phyloP scores from a whole-genome alignment of 2,113 vertebrate genomes.

The Siniperca knerii region DNA sequence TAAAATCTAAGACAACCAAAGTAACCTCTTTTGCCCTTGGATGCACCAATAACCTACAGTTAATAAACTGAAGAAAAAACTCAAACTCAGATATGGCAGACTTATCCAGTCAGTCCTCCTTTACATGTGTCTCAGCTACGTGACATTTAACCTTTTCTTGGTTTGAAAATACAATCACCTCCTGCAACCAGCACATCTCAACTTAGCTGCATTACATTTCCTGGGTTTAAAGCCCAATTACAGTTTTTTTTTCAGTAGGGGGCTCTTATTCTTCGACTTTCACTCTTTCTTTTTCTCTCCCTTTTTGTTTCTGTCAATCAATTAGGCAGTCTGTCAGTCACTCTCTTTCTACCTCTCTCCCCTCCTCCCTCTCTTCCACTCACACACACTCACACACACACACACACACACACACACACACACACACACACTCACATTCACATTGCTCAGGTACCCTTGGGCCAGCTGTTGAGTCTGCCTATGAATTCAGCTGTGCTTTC shows the following conservation, averaged over 20 bases:
- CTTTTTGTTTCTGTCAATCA: constrained; percentile 49
- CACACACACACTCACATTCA: constrained; percentile 5
- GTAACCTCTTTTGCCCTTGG: not conserved
- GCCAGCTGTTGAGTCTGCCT: constrained; percentile 72
- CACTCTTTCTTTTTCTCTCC: not conserved
- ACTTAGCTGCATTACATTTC: constrained; percentile 13
- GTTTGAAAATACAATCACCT: constrained; percentile 28
- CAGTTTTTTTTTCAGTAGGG: not conserved
- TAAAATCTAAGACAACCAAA: not conserved
- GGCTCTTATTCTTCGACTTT: constrained; percentile 15
- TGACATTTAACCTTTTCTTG: not conserved
- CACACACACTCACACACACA: not conserved
- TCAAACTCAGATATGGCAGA: not conserved
- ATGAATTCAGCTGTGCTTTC: constrained; percentile 71
- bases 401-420: not conserved
- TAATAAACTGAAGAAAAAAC: too few species aligned
- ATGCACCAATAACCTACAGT: not conserved
- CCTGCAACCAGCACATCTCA: constrained; percentile 30
- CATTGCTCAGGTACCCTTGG: constrained; percentile 73
- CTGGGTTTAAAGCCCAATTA: constrained; percentile 27
- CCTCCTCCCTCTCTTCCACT: not conserved
- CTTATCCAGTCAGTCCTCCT: not conserved
- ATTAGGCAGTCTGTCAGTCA: constrained; percentile 45
- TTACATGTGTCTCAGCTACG: not conserved
- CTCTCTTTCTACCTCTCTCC: constrained; percentile 16